phyloP scores from a whole-genome alignment of 2,113 vertebrate genomes.

The Aspidoscelis tigris region DNA sequence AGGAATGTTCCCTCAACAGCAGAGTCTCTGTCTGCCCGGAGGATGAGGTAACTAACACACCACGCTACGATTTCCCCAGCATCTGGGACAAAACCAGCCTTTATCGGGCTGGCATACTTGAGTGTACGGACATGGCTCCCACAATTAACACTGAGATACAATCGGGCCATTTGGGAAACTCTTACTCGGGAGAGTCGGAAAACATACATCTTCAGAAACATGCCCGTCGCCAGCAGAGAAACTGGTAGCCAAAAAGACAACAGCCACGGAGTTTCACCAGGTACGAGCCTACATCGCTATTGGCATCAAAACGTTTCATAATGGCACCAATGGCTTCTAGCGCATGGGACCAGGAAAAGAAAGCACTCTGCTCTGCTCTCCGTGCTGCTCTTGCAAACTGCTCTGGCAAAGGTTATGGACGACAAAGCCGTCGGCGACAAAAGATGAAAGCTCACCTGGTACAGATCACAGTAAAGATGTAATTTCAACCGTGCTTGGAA shows the following conservation, averaged over 20 bases:
- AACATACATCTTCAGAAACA: not conserved
- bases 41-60: slow-evolving; percentile 62
- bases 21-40: slow-evolving; percentile 71
- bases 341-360: not conserved
- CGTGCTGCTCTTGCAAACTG: fast-evolving
- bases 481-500: not conserved
- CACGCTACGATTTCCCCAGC: slow-evolving; percentile 72
- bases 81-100: slow-evolving; percentile 57
- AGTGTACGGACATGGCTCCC: slow-evolving; percentile 22
- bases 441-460: not conserved
- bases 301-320: not conserved
- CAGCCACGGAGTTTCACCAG: not conserved
- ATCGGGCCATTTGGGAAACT: slow-evolving; percentile 48
- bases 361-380: not conserved
- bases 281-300: slow-evolving; percentile 8
- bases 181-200: slow-evolving; percentile 29
- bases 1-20: slow-evolving; percentile 78
- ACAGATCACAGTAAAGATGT: too few relatives aligned
- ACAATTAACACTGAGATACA: slow-evolving; percentile 35
- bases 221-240: not conserved
- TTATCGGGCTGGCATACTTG: slow-evolving; percentile 26
- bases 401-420: not conserved
- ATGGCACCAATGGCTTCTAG: not conserved
- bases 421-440: not conserved
- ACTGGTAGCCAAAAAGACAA: not conserved